Conservation (phyloP, 2,797 vertebrate species). For the Ctenochaetus hawaiiensis region DNA sequence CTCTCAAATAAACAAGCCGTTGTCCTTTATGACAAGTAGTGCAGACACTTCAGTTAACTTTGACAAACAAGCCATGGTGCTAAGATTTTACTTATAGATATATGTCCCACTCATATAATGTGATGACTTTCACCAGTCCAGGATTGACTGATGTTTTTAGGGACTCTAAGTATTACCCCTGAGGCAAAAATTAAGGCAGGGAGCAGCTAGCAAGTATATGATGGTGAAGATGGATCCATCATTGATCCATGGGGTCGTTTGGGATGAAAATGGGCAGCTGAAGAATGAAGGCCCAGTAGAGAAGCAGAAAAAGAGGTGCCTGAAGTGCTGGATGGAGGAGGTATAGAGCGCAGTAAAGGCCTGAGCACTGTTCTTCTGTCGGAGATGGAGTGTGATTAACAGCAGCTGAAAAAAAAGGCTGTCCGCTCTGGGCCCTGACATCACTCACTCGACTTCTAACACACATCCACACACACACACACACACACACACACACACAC, state of each 20-base stretch:
- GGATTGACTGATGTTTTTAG: background rate
- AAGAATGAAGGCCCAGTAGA: conserved; percentile 3
- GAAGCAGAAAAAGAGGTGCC: conserved; percentile 8
- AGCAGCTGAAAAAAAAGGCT: conserved; percentile 61
- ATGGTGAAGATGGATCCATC: conserved; percentile 2
- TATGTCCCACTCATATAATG: background rate
- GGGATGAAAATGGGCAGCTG: conserved; percentile 19
- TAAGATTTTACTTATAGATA: too few relatives aligned
- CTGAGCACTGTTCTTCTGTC: conserved; percentile 45
- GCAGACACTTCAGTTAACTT: conserved; percentile 11
- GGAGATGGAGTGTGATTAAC: conserved; percentile 72
- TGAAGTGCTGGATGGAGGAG: conserved; percentile 29
- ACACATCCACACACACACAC: conserved; percentile 36
- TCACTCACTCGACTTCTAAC: conserved; percentile 61
- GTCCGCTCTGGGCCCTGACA: conserved; percentile 63
- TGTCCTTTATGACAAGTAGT: conserved; percentile 32
- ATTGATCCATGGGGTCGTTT: conserved; percentile 3
- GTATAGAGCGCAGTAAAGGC: conserved; percentile 40
- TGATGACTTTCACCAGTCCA: too few relatives aligned
- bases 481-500: conserved; percentile 36
- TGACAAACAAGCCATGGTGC: background rate
- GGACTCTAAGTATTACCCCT: background rate
- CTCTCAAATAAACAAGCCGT: conserved; percentile 61
- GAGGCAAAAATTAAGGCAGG: background rate
- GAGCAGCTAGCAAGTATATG: background rate